Base-by-base conservation (phyloP, 1,140 invertebrate genomes). In the Drosophila nasuta region DNA sequence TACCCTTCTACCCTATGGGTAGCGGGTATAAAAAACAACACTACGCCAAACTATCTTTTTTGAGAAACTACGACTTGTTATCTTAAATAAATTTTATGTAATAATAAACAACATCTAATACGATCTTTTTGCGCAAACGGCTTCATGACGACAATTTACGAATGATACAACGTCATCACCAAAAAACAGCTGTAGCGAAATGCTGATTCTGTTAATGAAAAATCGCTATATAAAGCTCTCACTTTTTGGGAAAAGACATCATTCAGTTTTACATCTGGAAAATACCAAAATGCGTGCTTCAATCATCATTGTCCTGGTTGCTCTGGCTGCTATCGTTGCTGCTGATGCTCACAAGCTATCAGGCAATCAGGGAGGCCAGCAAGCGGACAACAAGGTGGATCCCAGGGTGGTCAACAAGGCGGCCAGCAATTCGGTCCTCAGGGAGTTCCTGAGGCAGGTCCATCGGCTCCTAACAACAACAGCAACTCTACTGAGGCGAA, bases 261-360 rank as follows among this genome's bases (percentile, higher is more conserved):
- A 35, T 15, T 30, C 20, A 28, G 28, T 54, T 54, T 13, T 3
- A 54, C 28, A 3, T 8, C 51, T 35, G 13, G 3, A 6, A 25
- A 10, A 46, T 60, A 73, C n/a, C 58, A 28, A 64, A 20, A 77
- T 77, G 75, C 75, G 75, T 25, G 54, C 49, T 38, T 17, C 68
- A n/a, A 62, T 77, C 28, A 35, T 77, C 6, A 66, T 77, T 48
- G 38, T 56, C 20, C 65, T 77, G 38, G 2, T 69, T 38, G 74
- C 49, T n/a, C 0, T 77, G 56, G 64, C 54, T 10, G 73, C 64
- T 8, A 33, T 77, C 17, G 76, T 62, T n/a, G 46, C 57, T 11
- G 68, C 76, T 33, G 68, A 79, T 48, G 76, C 68, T 17, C 59
- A 68, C 3, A 43, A n/a, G 3, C n/a, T 13, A 13, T 0, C 1